Evolutionary conservation across 2,113 vertebrate species (phyloP).

Genomic region (Rhynchomys soricoides): DNA sequence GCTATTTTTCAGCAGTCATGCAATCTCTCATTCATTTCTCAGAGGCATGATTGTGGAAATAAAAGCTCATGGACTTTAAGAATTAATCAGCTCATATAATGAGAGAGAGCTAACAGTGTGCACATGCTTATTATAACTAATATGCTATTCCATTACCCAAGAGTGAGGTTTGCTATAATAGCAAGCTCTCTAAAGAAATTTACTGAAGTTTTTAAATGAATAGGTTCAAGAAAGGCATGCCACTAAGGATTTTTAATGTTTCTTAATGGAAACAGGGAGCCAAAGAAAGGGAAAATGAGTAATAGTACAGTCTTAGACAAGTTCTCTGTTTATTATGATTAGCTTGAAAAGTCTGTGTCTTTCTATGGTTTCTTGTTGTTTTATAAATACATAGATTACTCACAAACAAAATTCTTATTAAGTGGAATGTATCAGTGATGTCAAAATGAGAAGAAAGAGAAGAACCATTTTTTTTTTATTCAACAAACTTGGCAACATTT

Average conservation of each 20-base stretch:
- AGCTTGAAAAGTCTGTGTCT: not conserved
- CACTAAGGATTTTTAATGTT: not conserved
- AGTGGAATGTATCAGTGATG: not conserved
- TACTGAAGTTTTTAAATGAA: conserved; percentile 15
- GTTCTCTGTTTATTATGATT: conserved; percentile 16
- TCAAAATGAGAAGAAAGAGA: not conserved
- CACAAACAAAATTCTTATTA: not conserved
- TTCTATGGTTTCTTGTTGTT: conserved; percentile 3
- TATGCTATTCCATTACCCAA: not conserved
- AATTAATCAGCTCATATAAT: conserved; percentile 37
- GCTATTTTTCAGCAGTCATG: not conserved
- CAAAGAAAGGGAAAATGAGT: conserved; percentile 31
- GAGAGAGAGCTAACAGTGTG: not conserved
- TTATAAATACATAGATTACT: conserved; percentile 17
- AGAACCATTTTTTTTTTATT: not conserved
- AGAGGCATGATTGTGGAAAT: not conserved
- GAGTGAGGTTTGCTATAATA: conserved; percentile 27
- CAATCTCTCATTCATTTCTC: conserved; percentile 13
- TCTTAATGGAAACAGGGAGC: conserved; percentile 36
- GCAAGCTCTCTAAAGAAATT: conserved; percentile 11
- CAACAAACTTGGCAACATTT: not conserved
- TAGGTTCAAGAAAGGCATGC: conserved; percentile 7
- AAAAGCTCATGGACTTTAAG: not conserved
- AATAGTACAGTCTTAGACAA: not conserved
- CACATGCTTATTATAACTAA: conserved; percentile 1